Percentiles rank a stretch among this genome's conserved stretches.
phyloP scores from a whole-genome alignment of 2,888 invertebrate genomes.

The Pardosa pseudoannulata region DNA sequence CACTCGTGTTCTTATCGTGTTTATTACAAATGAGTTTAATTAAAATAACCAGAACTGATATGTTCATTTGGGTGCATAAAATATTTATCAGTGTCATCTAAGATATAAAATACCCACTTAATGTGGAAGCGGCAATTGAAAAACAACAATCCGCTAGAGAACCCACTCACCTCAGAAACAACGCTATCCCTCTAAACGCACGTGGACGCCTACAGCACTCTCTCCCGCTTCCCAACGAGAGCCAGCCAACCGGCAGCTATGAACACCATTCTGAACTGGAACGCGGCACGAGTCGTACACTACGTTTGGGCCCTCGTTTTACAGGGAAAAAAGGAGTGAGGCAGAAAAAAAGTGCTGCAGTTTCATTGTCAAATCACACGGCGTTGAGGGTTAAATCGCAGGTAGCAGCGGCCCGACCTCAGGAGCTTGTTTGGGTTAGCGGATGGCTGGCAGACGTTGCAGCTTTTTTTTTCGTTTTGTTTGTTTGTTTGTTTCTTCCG shows the following conservation, averaged over 20 bases:
- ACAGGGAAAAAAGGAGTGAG: constrained; percentile 8
- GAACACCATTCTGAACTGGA: background rate
- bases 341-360: background rate
- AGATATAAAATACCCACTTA: too few relatives aligned
- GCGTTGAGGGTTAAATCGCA: background rate
- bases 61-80: too few relatives aligned
- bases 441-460: background rate
- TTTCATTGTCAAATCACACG: constrained; percentile 13
- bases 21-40: too few relatives aligned
- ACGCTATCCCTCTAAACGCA: background rate
- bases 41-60: too few relatives aligned
- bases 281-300: background rate
- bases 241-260: background rate
- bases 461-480: background rate
- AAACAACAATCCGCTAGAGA: too few relatives aligned
- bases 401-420: background rate
- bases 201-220: background rate
- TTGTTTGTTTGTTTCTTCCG: background rate
- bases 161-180: too few relatives aligned
- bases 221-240: background rate
- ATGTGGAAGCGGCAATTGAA: too few relatives aligned
- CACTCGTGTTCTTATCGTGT: too few relatives aligned
- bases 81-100: too few relatives aligned
- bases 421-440: background rate
- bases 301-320: background rate